Evolutionary conservation across 2,113 vertebrate genomes (phyloP).

Genomic region (Danio rerio): DNA sequence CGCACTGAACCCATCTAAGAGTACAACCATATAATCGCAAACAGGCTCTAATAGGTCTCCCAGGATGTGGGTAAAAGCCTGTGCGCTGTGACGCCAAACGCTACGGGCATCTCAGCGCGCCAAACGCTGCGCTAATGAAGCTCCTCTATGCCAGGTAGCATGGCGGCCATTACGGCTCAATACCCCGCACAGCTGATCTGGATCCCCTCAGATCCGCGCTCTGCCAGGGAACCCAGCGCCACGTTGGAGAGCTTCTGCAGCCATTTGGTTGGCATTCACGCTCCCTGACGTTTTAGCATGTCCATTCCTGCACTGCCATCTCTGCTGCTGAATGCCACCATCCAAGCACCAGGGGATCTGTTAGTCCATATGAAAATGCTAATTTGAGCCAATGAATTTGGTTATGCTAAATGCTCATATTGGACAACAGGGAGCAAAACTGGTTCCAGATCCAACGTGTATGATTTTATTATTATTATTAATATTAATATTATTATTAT

Average conservation of each 20-base stretch:
- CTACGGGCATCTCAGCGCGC: conserved; percentile 41
- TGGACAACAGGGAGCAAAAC: background rate
- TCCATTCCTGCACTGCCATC: conserved; percentile 20
- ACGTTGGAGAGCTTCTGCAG: conserved; percentile 19
- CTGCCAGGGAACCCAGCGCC: conserved; percentile 31
- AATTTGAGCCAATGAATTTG: background rate
- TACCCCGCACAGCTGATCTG: conserved; percentile 43
- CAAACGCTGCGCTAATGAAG: conserved; percentile 45
- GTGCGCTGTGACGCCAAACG: conserved; percentile 14
- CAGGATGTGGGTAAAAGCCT: conserved; percentile 37
- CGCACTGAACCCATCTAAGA: conserved; percentile 24
- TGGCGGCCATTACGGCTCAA: conserved; percentile 26
- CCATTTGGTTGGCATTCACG: conserved; percentile 38
- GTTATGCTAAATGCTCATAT: background rate
- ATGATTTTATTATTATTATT: too few species aligned
- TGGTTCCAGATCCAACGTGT: background rate
- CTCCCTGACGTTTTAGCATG: conserved; percentile 14
- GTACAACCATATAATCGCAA: conserved; percentile 23
- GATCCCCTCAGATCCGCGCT: conserved; percentile 33
- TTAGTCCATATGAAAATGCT: background rate
- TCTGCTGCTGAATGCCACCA: background rate
- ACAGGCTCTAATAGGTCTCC: conserved; percentile 45
- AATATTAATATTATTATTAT: too few species aligned
- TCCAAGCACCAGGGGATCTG: background rate
- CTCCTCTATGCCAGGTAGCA: conserved; percentile 40